Conservation (phyloP, 2,888 invertebrate species). For the Pachycephus smyrnensis region DNA sequence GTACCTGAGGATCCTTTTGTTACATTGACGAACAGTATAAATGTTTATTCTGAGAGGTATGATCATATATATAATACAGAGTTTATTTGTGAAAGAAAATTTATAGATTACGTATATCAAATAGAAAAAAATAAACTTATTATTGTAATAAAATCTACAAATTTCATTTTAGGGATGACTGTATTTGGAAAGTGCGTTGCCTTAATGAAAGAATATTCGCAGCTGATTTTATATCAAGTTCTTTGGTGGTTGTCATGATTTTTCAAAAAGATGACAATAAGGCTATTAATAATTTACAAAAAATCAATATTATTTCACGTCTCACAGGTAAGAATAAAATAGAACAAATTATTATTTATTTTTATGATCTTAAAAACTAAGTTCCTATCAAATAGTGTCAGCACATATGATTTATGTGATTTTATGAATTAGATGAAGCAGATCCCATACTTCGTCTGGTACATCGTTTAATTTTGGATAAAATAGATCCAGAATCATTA, state of each 20-base stretch:
- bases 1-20: constrained; percentile 14
- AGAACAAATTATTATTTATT: not conserved
- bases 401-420: constrained; percentile 13
- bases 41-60: constrained; percentile 11
- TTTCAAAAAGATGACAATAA: constrained; percentile 30
- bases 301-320: constrained; percentile 41
- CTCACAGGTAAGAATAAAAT: constrained; percentile 37
- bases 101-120: not conserved
- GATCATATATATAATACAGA: not conserved
- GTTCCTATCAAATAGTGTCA: not conserved
- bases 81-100: not conserved
- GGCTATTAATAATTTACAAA: constrained; percentile 12
- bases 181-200: constrained; percentile 48
- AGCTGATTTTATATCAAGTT: constrained; percentile 49
- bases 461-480: constrained; percentile 45
- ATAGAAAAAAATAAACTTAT: not conserved
- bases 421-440: constrained; percentile 30
- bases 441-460: constrained; percentile 40
- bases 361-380: constrained; percentile 8
- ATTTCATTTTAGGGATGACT: constrained; percentile 40
- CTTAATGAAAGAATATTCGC: constrained; percentile 37
- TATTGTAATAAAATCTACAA: not conserved
- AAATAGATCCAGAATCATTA: constrained; percentile 36
- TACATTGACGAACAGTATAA: constrained; percentile 21
- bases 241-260: constrained; percentile 42